Evolutionary conservation across 2,113 vertebrate species (phyloP).

Genomic region (Thunnus maccoyii): DNA sequence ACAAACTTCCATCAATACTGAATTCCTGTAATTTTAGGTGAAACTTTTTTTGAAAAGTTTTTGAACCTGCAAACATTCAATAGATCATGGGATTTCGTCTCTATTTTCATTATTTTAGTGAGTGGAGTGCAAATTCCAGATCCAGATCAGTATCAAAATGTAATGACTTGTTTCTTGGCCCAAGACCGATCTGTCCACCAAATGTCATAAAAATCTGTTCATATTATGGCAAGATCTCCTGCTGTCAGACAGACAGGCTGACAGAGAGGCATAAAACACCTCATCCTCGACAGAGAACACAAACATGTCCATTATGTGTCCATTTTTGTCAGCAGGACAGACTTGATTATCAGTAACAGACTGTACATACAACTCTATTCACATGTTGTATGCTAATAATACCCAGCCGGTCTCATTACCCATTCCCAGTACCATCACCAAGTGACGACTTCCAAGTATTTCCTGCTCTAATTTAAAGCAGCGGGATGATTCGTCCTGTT

Average conservation of each 20-base stretch:
- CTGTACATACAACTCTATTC: constrained; percentile 27
- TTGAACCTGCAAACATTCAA: neutral
- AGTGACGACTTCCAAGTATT: constrained; percentile 39
- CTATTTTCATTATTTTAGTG: neutral
- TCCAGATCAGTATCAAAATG: neutral
- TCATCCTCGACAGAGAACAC: constrained; percentile 4
- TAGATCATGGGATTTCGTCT: neutral
- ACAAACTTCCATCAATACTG: neutral
- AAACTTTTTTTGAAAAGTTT: neutral
- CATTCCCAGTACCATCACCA: constrained; percentile 35
- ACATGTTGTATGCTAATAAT: constrained; percentile 29
- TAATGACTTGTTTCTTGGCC: neutral
- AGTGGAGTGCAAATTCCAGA: neutral
- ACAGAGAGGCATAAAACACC: constrained; percentile 3
- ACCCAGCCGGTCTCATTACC: constrained; percentile 29
- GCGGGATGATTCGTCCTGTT: constrained; percentile 46
- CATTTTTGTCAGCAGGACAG: neutral
- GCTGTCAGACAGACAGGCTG: constrained; percentile 13
- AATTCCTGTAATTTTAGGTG: neutral
- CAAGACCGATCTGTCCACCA: neutral
- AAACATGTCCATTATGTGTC: neutral
- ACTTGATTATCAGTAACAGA: neutral
- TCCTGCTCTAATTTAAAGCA: constrained; percentile 52
- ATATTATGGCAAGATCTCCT: constrained; percentile 9
- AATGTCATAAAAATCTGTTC: constrained; percentile 19